Base-by-base conservation (phyloP, 2,888 invertebrate species). In the Amorpha juglandis region DNA sequence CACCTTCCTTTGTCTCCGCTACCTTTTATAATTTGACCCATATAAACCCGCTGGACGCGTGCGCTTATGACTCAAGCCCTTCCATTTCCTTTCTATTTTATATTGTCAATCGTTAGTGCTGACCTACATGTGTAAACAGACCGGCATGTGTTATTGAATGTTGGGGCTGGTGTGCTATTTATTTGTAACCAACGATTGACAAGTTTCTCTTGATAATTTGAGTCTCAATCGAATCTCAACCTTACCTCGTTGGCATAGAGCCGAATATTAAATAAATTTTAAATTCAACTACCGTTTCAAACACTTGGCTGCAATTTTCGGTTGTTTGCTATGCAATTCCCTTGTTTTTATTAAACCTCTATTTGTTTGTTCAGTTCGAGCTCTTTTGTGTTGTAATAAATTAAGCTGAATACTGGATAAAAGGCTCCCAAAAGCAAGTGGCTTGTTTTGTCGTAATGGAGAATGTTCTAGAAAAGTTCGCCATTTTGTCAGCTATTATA, bases 91-190 rank as follows among this genome's bases (percentile, higher is more conserved):
- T 64, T 70, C 74, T 73, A 78, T 80, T 78, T 78, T 77, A 76
- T 78, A 73, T 71, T 64, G 72, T 65, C 71, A 70, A 77, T 79
- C 79, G 81, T 82, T 81, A 81, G 78, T 67, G 74, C 75, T 82
- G 84, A 81, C 84, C 86, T 82, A 83, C 76, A 83, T 83, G 74
- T 77, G 80, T 78, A 77, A 74, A 79, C 77, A 74, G 76, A 78
- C 74, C 72, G 71, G 80, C 74, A 78, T 80, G 74, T 78, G 75
- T 78, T 79, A 81, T 84, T 81, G 80, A 81, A 81, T 75, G 77
- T 72, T 68, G 71, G 71, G 65, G 68, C 70, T 71, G 65, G 66
- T 70, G 65, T 68, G 70, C 70, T 74, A 71, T 78, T 76, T 79
- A 76, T 75, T 74, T 71, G 71, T 70, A 64, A 67, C 70, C 14